Evolutionary conservation across 1,140 invertebrate genomes (phyloP).

Genomic region (Lamellibrachia luymesi): DNA sequence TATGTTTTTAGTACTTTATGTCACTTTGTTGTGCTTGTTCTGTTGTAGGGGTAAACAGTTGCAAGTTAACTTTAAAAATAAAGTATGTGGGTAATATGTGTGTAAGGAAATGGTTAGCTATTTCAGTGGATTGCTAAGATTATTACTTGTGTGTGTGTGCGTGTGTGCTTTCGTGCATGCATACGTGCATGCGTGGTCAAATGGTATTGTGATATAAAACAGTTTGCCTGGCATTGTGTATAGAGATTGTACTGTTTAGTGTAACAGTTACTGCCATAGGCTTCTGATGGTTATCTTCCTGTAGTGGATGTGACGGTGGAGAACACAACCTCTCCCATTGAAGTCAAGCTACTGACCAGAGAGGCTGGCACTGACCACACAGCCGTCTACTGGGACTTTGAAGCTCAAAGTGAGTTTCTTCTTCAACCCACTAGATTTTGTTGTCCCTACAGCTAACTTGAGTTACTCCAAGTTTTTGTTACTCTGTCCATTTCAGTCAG

Average conservation of each 20-base stretch:
- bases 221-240: neutral
- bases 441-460: neutral
- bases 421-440: too few species aligned
- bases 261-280: slow-evolving; percentile 8
- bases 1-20: too few species aligned
- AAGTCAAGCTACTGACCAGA: slow-evolving; percentile 65
- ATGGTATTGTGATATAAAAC: neutral
- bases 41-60: too few species aligned
- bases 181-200: neutral
- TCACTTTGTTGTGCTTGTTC: too few species aligned
- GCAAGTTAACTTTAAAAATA: too few species aligned
- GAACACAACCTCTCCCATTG: slow-evolving; percentile 69
- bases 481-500: neutral
- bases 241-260: slow-evolving; percentile 12
- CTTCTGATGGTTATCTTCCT: slow-evolving; percentile 30
- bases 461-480: neutral
- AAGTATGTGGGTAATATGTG: too few species aligned
- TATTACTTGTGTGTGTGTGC: neutral
- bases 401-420: slow-evolving; percentile 56
- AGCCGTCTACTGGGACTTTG: slow-evolving; percentile 71
- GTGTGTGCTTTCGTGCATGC: neutral
- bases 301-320: slow-evolving; percentile 48
- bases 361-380: slow-evolving; percentile 57
- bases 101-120: too few species aligned
- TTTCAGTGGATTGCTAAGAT: neutral